Percentiles rank a stretch among this genome's conserved stretches.
These are phyloP conservation scores for Elaeidobius kamerunicus DNA, from an alignment of 2,888 invertebrate species.

Conservation along the genomic window DNA sequence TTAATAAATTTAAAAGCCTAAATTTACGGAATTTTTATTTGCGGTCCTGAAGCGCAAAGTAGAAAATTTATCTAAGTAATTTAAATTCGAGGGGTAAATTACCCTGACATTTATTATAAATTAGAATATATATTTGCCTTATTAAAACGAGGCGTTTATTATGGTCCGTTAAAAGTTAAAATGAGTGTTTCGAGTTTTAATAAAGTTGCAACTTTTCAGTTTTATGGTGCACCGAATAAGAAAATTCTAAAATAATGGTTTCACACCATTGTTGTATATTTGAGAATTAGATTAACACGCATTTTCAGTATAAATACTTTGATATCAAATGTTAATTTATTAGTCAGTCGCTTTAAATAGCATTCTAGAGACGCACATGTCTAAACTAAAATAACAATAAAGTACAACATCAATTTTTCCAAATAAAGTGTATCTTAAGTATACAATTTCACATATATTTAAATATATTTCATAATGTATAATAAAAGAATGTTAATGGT, in stretches of 20 bases:
- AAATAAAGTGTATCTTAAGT: no score
- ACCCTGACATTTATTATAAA: conserved; percentile 21
- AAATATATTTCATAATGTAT: no score
- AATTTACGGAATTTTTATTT: conserved; percentile 18
- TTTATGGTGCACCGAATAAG: no score
- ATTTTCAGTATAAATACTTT: no score
- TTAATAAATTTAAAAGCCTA: conserved; percentile 3
- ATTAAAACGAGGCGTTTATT: conserved; percentile 18
- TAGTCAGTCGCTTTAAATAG: no score
- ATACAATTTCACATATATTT: no score
- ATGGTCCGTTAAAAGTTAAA: conserved; percentile 11
- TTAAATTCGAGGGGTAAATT: conserved; percentile 8
- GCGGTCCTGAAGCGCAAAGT: conserved; percentile 1
- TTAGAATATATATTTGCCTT: conserved; percentile 13
- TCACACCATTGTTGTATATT: neutral
- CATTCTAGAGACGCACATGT: no score
- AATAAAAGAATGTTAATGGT: no score
- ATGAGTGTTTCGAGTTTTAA: conserved; percentile 13
- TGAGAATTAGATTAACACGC: neutral
- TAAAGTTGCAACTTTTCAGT: conserved; percentile 9
- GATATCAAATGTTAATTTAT: no score
- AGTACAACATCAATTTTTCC: no score
- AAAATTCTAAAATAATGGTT: neutral
- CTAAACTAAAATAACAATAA: no score
- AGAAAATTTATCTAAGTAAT: neutral